Conservation (phyloP, 2,113 vertebrate genomes). For the Lasiurus cinereus region DNA sequence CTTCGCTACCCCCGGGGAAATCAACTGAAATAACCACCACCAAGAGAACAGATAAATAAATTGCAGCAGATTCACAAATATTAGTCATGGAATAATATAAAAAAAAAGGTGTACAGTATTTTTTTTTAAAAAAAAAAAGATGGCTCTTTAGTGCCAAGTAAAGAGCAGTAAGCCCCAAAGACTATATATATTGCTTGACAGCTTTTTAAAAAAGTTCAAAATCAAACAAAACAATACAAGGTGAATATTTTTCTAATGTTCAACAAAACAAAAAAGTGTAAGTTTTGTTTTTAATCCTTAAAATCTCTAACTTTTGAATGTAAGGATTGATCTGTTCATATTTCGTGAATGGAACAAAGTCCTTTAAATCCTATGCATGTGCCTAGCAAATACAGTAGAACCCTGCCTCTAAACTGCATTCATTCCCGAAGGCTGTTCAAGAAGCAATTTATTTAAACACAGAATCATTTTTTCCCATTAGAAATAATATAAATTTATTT, state of each 20-base stretch:
- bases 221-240: not conserved
- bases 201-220: slow-evolving; percentile 10
- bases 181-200: not conserved
- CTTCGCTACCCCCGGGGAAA: not conserved
- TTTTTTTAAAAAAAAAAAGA: not conserved
- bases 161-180: not conserved
- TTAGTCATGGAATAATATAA: not conserved
- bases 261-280: not conserved
- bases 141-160: not conserved
- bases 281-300: not conserved
- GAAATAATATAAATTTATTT: not conserved
- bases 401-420: not conserved
- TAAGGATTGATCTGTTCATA: not conserved
- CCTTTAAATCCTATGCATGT: not conserved
- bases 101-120: not conserved
- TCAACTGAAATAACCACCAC: not conserved
- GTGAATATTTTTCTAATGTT: not conserved
- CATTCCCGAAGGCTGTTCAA: not conserved
- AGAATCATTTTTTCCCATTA: not conserved
- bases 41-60: not conserved
- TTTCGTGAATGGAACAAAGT: not conserved
- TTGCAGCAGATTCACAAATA: not conserved
- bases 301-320: not conserved
- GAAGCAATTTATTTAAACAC: not conserved
- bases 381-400: not conserved